These are phyloP conservation scores for Nasonia longicornis DNA, from an alignment of 1,140 invertebrate genomes.

Conservation along the genomic window DNA sequence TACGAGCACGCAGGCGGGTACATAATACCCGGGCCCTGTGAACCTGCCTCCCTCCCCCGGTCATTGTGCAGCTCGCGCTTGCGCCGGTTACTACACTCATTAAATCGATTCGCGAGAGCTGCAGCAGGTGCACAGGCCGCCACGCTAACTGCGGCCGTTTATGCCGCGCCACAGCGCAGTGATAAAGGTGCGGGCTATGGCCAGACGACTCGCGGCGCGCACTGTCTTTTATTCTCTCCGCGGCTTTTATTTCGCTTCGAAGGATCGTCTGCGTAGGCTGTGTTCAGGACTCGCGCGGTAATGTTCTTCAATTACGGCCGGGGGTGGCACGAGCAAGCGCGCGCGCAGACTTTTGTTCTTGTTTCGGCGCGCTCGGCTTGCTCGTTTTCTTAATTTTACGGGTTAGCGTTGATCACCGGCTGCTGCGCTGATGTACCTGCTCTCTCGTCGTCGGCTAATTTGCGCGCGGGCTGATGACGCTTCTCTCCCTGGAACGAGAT, in stretches of 20 bases:
- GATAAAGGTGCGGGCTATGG: background rate
- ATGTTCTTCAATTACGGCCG: constrained; percentile 38
- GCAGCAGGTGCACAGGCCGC: constrained; percentile 48
- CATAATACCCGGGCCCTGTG: background rate
- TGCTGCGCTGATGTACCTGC: background rate
- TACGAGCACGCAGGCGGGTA: background rate
- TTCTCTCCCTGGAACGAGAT: background rate
- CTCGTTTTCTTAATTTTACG: constrained; percentile 38
- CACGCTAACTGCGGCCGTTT: background rate
- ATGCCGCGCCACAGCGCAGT: background rate
- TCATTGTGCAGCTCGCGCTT: background rate
- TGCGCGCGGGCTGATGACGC: background rate
- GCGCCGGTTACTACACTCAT: constrained; percentile 49
- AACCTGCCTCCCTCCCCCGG: background rate
- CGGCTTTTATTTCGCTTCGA: constrained; percentile 4
- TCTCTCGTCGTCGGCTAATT: constrained; percentile 10
- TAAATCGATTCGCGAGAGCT: constrained; percentile 52
- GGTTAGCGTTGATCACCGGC: constrained; percentile 30
- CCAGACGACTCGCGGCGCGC: background rate
- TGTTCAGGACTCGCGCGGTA: constrained; percentile 6
- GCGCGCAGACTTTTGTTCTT: constrained; percentile 1
- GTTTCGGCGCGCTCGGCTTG: background rate
- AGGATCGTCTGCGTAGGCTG: background rate
- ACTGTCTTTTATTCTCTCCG: background rate
- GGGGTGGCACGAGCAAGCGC: background rate